Evolutionary conservation across 2,888 invertebrate species (phyloP).

Genomic region (Pollenia angustigena): DNA sequence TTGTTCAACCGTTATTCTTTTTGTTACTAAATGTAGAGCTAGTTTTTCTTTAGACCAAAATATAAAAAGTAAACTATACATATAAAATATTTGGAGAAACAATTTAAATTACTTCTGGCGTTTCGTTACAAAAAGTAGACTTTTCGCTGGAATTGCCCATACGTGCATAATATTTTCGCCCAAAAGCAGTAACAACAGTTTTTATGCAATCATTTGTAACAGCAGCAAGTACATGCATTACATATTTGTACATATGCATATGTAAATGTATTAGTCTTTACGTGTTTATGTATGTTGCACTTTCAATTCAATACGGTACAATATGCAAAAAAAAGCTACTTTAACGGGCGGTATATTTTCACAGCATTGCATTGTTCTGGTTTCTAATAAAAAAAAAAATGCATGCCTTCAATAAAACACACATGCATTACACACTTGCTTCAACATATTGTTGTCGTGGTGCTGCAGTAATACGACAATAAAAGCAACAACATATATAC

Average conservation of each 20-base stretch:
- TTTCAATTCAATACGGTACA: conserved; percentile 26
- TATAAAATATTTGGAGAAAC: no score
- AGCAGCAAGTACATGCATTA: no score
- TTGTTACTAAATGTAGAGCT: no score
- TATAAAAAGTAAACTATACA: no score
- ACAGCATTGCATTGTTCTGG: conserved; percentile 13
- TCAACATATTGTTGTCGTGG: conserved; percentile 60
- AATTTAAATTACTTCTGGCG: no score
- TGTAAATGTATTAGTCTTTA: not conserved
- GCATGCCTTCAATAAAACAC: conserved; percentile 16
- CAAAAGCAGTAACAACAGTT: not conserved
- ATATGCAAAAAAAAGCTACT: conserved; percentile 25
- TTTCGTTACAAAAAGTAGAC: no score
- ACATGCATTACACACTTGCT: conserved; percentile 59
- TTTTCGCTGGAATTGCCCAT: no score
- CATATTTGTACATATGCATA: not conserved
- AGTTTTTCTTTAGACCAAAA: no score
- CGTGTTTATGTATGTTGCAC: not conserved
- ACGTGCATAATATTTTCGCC: no score
- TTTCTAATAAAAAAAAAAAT: conserved; percentile 14
- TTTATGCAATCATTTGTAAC: not conserved
- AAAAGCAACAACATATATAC: not conserved
- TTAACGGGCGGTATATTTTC: conserved; percentile 21
- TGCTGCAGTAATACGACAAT: conserved; percentile 29
- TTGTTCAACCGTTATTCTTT: no score